phyloP scores from a whole-genome alignment of 2,797 vertebrate species.

The Okamejei kenojei region DNA sequence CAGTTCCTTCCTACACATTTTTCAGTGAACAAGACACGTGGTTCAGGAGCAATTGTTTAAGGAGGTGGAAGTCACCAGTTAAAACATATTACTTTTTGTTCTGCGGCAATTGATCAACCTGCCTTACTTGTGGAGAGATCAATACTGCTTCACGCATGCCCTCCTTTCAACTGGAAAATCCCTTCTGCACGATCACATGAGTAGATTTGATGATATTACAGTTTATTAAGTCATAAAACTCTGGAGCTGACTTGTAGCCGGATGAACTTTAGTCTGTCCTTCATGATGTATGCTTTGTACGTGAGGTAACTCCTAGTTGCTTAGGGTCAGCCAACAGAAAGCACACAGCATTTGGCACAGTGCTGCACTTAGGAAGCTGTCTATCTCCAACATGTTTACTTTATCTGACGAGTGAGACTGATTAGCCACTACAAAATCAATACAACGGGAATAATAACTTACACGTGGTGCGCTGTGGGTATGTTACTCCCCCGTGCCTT shows the following conservation, averaged over 20 bases:
- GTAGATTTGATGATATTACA: constrained; percentile 1
- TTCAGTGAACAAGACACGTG: neutral
- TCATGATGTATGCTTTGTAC: constrained; percentile 25
- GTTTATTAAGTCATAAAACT: constrained; percentile 11
- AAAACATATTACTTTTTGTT: neutral
- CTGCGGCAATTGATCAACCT: neutral
- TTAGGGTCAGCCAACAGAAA: constrained; percentile 29
- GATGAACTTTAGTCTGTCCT: constrained; percentile 18
- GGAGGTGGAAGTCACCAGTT: neutral
- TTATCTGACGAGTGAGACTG: constrained; percentile 19
- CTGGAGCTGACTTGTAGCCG: neutral
- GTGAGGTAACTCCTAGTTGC: constrained; percentile 23
- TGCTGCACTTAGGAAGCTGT: constrained; percentile 36
- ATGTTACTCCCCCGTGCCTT: neutral
- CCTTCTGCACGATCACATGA: neutral
- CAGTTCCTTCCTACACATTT: too few relatives aligned
- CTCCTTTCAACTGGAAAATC: neutral
- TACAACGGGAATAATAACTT: neutral
- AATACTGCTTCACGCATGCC: neutral
- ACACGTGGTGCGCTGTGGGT: neutral
- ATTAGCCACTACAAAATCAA: constrained; percentile 37
- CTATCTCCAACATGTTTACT: constrained; percentile 35
- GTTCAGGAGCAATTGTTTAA: neutral
- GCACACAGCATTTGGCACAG: constrained; percentile 29
- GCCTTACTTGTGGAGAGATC: neutral